Percentiles rank a stretch among this genome's conserved stretches.
Evolutionary conservation across 2,797 vertebrate species (phyloP).

Genomic region (Enteromius radiatus): DNA sequence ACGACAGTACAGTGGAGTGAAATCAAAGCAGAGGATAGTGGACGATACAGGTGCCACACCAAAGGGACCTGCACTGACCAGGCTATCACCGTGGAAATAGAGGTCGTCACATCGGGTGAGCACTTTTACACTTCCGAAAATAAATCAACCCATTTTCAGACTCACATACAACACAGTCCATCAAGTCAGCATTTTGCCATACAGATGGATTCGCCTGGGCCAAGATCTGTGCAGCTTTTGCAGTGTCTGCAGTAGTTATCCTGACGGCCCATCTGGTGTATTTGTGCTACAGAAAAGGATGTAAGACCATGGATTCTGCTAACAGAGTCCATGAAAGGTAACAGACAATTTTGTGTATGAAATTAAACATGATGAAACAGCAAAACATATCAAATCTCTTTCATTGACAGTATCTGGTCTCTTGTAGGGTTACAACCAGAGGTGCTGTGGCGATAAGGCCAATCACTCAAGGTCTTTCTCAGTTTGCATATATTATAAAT

Average conservation of each 20-base stretch:
- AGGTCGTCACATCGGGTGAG: slow-evolving; percentile 56
- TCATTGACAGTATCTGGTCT: not conserved
- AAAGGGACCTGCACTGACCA: slow-evolving; percentile 38
- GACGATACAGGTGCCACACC: slow-evolving; percentile 58
- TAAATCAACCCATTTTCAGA: not conserved
- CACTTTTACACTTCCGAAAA: not conserved
- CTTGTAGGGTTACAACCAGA: slow-evolving; percentile 31
- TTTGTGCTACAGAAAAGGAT: slow-evolving; percentile 61
- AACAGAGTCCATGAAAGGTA: slow-evolving; percentile 46
- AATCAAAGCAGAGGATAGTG: slow-evolving; percentile 51
- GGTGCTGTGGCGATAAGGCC: not conserved
- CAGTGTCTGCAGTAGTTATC: slow-evolving; percentile 65
- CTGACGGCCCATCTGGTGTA: slow-evolving; percentile 69
- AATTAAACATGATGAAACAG: not conserved
- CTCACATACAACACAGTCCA: slow-evolving; percentile 2
- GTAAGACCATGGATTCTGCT: slow-evolving; percentile 30
- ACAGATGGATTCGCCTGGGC: slow-evolving; percentile 69
- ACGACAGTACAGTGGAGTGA: slow-evolving; percentile 36
- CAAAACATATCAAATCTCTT: not conserved
- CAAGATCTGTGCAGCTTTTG: slow-evolving; percentile 69
- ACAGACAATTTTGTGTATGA: not conserved
- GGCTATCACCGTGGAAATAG: slow-evolving; percentile 47
- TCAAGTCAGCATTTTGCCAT: slow-evolving; percentile 29
- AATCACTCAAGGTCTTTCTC: slow-evolving; percentile 20
- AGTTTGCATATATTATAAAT: not conserved